These are phyloP conservation scores for Otus sunia DNA, from an alignment of 2,113 vertebrate species.

Conservation along the genomic window DNA sequence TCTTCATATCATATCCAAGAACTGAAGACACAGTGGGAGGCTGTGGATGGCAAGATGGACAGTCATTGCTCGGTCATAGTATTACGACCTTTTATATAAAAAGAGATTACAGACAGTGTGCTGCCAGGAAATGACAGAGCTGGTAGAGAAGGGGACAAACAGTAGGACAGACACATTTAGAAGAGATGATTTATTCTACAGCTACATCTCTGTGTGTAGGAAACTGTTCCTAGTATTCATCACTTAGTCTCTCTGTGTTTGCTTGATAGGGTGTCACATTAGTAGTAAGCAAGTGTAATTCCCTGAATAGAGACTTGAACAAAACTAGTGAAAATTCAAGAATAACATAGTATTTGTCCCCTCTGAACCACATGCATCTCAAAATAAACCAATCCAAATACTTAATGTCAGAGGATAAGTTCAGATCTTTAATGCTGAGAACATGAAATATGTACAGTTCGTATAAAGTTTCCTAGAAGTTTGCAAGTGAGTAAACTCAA, in stretches of 20 bases:
- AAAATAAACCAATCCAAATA: background rate
- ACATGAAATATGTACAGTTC: background rate
- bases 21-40: background rate
- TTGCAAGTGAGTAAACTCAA: background rate
- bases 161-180: background rate
- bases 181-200: background rate
- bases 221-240: background rate
- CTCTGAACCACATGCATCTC: background rate
- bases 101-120: slow-evolving; percentile 15
- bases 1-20: slow-evolving; percentile 4
- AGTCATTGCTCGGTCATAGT: background rate
- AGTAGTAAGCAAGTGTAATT: background rate
- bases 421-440: background rate
- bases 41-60: slow-evolving; percentile 33
- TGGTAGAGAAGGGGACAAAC: background rate
- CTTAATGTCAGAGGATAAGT: background rate
- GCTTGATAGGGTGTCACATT: background rate
- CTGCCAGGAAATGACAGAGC: slow-evolving; percentile 24
- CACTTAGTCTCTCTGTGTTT: background rate
- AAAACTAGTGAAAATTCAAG: background rate
- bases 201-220: background rate
- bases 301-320: background rate
- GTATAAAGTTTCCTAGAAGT: background rate
- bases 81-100: background rate
- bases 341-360: background rate